Base-by-base conservation (phyloP, 2,113 vertebrate genomes). In the Hypocryptadius cinnamomeus region DNA sequence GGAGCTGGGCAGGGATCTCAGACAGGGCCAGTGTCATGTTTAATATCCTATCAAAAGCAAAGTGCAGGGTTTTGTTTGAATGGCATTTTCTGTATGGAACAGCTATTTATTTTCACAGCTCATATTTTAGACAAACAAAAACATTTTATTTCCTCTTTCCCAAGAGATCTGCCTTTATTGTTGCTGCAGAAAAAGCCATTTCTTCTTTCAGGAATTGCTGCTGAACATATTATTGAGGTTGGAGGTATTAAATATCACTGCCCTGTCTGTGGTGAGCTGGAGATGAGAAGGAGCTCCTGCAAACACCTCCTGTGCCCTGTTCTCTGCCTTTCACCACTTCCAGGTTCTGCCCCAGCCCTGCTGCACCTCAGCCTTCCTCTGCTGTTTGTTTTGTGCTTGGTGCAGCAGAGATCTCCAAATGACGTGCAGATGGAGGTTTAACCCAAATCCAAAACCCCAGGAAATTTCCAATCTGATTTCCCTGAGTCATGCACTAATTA, bases 91-190 rank as follows among this genome's bases (percentile, higher is more conserved):
- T 63, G 4, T 27, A 23, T 19, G 79, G 78, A 79, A 37, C 24
- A 80, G 39, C 37, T 74, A 54, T 92, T 95, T 90, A 42, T 92
- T 89, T 91, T 60, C 76, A 65, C 37, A 63, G 68, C 86, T 94
- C 63, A 27, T 85, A 70, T 84, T 95, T 93, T 91, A 93, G 42
- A 59, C 68, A 90, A 91, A 94, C 9, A 2, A 93, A 94, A 91
- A 11, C 53, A 91, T 57, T 93, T 96, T 45, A 85, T 93, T 92
- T 85, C 64, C 20, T 56, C 9, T 85, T 84, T 44, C 89, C 91
- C 78, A 25, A 15, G 82, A 95, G 82, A 53, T 6, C 33, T 90
- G 79, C 11, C 54, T 85, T 92, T 83, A 81, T 93, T 89, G 72
- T 9, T 72, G 42, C 79, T 79, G 89, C 13, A 35, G 56, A 47